Base-by-base conservation (phyloP, 2,113 vertebrate genomes). In the Paradisaea rubra region DNA sequence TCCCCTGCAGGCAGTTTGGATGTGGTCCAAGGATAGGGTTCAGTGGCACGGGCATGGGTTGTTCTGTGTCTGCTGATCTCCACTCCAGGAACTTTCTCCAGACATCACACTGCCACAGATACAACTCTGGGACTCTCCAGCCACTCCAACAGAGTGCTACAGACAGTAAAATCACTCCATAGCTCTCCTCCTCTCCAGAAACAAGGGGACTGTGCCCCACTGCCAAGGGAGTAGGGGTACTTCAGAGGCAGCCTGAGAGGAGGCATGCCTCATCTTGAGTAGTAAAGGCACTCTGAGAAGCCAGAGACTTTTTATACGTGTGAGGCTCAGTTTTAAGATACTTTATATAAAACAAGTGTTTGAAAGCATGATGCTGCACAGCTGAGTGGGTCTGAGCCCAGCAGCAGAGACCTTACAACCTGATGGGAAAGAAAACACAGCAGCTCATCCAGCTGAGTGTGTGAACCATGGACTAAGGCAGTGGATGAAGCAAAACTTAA, bases 41-140 rank as follows among this genome's bases (percentile, higher is more conserved):
- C 22, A 19, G 30, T 54, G 24, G 2, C 33, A n/a, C 0, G 5
- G 52, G 17, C 7, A 15, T 14, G 15, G 28, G 1, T 6, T 88
- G 10, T 19, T 76, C 44, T 88, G 2, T 47, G 21, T 41, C 47
- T 71, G 15, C 30, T 90, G 28, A 16, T 80, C 15, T 68, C n/a
- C 49, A 11, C 0, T 1, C 15, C 41, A 83, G 68, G 18, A 92
- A 25, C 15, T 45, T 84, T 77, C 33, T 85, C 42, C 31, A 22
- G 24, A 35, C 2, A 2, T 47, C 82, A n/a, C 18, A 16, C 20
- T 66, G 30, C 25, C 30, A 30, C 10, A 72, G 33, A 9, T 39
- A 19, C 3, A 60, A 54, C 13, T 59, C n/a, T 10, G 66, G 33
- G 15, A 71, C 3, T 71, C 22, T n/a, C 13, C 15, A 53, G n/a